Base-by-base conservation (phyloP, 2,113 vertebrate genomes). In the Xenus cinereus region DNA sequence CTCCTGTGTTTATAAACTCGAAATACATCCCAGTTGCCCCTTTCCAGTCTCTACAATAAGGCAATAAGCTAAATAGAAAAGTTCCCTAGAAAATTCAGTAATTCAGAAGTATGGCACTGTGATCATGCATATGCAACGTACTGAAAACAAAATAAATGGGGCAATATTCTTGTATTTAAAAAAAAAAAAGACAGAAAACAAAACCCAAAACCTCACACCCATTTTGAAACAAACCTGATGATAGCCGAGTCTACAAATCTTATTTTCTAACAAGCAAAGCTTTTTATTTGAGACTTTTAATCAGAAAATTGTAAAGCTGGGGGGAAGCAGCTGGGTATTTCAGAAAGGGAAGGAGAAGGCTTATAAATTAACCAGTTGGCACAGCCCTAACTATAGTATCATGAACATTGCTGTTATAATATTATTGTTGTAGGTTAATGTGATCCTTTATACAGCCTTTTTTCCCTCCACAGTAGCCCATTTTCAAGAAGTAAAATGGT, bases 381-480 rank as follows among this genome's bases (percentile, higher is more conserved):
- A 87, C 77, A 85, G 50, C 43, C 75, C 62, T 81, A 86, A 87
- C 93, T 95, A 91, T 93, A 89, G 89, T 96, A 96, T 97, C 91
- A 84, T 75, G 15, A 95, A 96, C 90, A 87, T 33, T 74, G 84
- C 84, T 94, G 95, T 67, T 92, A 68, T 92, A 97, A 95, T 97
- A 94, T 96, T 95, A 97, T 97, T 92, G 94, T 94, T 91, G 89
- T 97, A 97, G 88, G 93, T 97, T 90, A 98, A 97, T 90, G 59
- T 63, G 76, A 98, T 96, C 91, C 76, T 93, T 97, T 95, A 87
- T 84, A 93, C 85, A 84, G 75, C 56, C 85, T 92, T 89, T 92
- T 81, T 85, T 8, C 20, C 64, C 71, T 84, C 62, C 85, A 96
- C 90, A 95, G 95, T 83, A 97, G 82, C 85, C 94, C 93, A 90